A percentile compares a stretch with the other conserved stretches of the same genome.
Evolutionary conservation across 2,888 invertebrate genomes (phyloP).

Genomic region (Teleogryllus oceanicus): DNA sequence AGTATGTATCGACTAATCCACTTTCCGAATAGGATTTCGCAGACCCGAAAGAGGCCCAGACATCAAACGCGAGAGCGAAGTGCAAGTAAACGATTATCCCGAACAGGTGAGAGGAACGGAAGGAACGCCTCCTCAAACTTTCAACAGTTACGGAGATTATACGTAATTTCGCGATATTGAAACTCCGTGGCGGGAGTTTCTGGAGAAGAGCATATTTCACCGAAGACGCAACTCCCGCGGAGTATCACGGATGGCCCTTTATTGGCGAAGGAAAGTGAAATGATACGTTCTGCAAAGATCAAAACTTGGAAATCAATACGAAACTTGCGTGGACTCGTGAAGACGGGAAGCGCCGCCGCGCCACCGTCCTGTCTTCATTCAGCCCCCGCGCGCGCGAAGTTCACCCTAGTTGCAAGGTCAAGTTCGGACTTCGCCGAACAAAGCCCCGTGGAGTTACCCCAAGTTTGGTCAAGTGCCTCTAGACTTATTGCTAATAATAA

Average conservation of each 20-base stretch:
- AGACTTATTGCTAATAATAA: background rate
- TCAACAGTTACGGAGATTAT: background rate
- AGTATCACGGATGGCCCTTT: constrained; percentile 7
- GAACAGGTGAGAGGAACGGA: background rate
- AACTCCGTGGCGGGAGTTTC: background rate
- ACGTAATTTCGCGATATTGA: constrained; percentile 1
- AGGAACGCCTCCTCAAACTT: background rate
- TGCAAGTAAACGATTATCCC: background rate
- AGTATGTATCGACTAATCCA: no score
- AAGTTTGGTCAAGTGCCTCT: background rate
- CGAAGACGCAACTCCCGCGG: background rate
- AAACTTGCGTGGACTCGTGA: background rate
- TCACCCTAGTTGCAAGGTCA: background rate
- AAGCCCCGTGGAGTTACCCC: background rate
- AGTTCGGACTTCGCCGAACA: background rate
- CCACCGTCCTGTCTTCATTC: background rate
- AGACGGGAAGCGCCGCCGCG: background rate
- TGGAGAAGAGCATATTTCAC: background rate
- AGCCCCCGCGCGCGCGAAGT: no score
- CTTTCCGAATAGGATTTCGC: no score
- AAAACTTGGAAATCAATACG: constrained; percentile 11
- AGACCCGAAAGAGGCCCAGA: no score
- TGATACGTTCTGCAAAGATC: background rate
- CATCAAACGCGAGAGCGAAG: no score
- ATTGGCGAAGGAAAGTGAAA: constrained; percentile 2